Base-by-base conservation (phyloP, 2,113 vertebrate genomes). In the Heterotis niloticus region DNA sequence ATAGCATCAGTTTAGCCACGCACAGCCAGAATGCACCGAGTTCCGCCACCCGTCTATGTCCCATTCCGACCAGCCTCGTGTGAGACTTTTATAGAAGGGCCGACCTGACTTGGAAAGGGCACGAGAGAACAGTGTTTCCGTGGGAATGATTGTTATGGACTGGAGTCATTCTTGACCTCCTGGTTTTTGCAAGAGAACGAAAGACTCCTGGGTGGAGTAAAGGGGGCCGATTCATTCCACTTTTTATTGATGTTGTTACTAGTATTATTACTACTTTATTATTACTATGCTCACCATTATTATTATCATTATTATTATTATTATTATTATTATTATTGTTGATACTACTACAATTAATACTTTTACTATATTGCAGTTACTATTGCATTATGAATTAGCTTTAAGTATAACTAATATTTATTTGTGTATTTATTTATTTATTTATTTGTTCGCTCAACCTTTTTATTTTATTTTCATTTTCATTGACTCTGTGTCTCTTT, bases 161-260 rank as follows among this genome's bases (percentile, higher is more conserved):
- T 76, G 75, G 59, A 44, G 29, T 65, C 14, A 26, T 11, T 80
- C 77, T 59, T 78, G 82, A 80, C 81, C 78, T 85, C 83, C 70
- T 66, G 44, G 57, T 68, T 79, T 44, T 79, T 83, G 84, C 81
- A 83, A 81, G 81, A 84, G 84, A 44, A 79, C 29, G 73, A 77
- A 64, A 66, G 81, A 82, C 59, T 78, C 82, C 82, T 23, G 76
- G 77, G 57, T 52, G n/a, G 68, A 82, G 75, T 79, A 66, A 62
- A 51, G 81, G 85, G 84, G 86, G 80, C 84, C 81, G 78, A 87
- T 81, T 86, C 87, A 83, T 85, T 85, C 82, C 83, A 81, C 83
- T 86, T 89, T 88, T 77, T 84, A 77, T 87, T 73, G 81, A 81
- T 88, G 83, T 89, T 88, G 83, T 89, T 86, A 82, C 85, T 88